Percentiles rank a stretch among this genome's conserved stretches.
phyloP scores from a whole-genome alignment of 2,113 vertebrate species.

The Accipiter cooperii region DNA sequence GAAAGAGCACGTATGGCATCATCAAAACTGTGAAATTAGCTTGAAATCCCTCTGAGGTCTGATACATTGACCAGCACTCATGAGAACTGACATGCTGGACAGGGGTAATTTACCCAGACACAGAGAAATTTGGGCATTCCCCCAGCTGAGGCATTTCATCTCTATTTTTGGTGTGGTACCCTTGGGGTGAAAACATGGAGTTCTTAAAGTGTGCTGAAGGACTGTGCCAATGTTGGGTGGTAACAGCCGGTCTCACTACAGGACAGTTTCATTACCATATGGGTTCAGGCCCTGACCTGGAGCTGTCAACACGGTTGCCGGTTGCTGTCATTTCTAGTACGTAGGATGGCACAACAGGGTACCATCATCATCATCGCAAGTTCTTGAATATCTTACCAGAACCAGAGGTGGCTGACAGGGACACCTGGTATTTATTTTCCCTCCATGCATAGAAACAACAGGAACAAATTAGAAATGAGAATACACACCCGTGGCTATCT shows the following conservation, averaged over 20 bases:
- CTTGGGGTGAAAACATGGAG: neutral
- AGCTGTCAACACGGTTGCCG: fast-evolving
- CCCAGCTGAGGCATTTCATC: neutral
- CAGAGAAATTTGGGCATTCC: neutral
- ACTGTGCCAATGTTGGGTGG: neutral
- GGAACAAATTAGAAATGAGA: neutral
- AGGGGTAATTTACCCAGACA: too few species aligned
- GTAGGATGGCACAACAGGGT: neutral
- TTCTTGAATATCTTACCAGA: neutral
- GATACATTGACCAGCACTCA: fast-evolving
- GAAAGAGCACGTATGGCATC: neutral
- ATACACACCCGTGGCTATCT: constrained; percentile 58
- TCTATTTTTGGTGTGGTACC: neutral
- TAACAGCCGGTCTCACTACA: neutral
- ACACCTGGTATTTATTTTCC: neutral
- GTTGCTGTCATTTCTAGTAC: neutral
- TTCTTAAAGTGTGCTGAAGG: neutral
- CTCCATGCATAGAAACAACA: neutral
- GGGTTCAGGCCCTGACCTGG: neutral
- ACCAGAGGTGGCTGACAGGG: neutral
- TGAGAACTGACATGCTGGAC: neutral
- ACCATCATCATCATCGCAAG: fast-evolving
- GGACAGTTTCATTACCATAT: neutral
- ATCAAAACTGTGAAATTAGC: neutral
- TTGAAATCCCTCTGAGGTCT: neutral